Base-by-base conservation (phyloP, 2,888 invertebrate species). In the Iselma pallidipennis region DNA sequence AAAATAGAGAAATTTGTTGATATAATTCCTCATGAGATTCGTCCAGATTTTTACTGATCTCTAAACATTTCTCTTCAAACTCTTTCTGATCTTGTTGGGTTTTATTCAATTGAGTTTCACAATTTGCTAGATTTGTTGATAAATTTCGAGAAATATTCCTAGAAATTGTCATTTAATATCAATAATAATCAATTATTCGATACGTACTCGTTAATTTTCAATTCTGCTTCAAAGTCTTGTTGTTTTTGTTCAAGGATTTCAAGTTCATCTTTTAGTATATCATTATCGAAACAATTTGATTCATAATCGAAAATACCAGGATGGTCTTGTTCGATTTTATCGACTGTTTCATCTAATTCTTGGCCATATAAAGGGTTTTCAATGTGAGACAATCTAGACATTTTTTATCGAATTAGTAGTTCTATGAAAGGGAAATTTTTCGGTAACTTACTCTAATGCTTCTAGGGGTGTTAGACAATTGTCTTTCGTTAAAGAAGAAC, bases 261-360 rank as follows among this genome's bases (percentile, higher is more conserved):
- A 42, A 74, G 63, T 63, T 76, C 72, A 55, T 74, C 68, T 65
- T 75, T 68, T 42, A 75, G 55, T 25, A 71, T 57, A 55, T 72
- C 69, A 51, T 72, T 66, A 62, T 79, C 74, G 9, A 71, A 57
- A 14, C 55, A 42, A 66, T 74, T 77, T 5, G 55, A 45, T 10
- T 77, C 74, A 10, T 61, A 31, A 59, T 77, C 70, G 26, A 76
- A 72, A 45, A 78, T 68, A 28, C 68, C 74, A 6, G 74, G 71
- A 63, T 73, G 72, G 14, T 65, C 54, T 5, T 26, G 26, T 51
- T 76, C 66, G 5, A 77, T 28, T 49, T 69, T 59, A 25, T 59
- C 48, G 9, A 72, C 48, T 59, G 70, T 70, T 42, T 65, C 49
- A 28, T 72, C 59, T 29, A 71, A 69, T 49, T 68, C 61, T 16